Evolutionary conservation across 2,888 invertebrate genomes (phyloP).

Genomic region (Drosophila neonasuta): DNA sequence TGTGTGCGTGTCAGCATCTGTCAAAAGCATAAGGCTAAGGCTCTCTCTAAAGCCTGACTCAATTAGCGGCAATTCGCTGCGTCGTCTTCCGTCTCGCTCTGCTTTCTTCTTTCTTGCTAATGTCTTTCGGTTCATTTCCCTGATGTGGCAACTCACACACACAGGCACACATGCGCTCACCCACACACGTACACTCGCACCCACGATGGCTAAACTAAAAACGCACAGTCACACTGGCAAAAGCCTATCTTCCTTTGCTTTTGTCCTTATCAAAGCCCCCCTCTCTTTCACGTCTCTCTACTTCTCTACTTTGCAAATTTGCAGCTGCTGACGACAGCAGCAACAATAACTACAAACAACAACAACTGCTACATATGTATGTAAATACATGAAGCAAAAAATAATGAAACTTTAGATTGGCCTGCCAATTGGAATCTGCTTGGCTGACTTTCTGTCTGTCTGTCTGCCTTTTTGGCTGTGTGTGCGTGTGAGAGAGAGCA

Average conservation of each 20-base stretch:
- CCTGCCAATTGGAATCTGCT: conserved; percentile 11
- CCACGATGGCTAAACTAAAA: conserved; percentile 6
- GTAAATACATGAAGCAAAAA: conserved; percentile 2
- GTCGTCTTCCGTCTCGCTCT: conserved; percentile 3
- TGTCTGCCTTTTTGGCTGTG: not conserved
- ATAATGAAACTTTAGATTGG: conserved; percentile 15
- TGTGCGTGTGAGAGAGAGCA: conserved; percentile 2
- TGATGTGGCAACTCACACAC: conserved; percentile 39
- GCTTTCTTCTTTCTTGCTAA: conserved; percentile 12
- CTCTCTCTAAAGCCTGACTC: conserved; percentile 39
- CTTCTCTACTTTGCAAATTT: not conserved
- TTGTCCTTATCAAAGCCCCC: conserved; percentile 16
- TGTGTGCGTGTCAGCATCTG: conserved; percentile 31
- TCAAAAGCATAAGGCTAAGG: conserved; percentile 31
- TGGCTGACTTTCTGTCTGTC: not conserved
- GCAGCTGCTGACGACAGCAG: conserved; percentile 24
- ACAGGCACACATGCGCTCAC: conserved; percentile 1
- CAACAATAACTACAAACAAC: conserved; percentile 1
- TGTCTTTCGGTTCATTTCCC: conserved; percentile 36
- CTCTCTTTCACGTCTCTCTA: not conserved
- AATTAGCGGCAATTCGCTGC: conserved; percentile 36
- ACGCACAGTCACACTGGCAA: conserved; percentile 11
- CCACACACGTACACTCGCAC: conserved; percentile 3
- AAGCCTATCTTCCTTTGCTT: conserved; percentile 18
- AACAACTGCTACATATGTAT: not conserved